phyloP scores from a whole-genome alignment of 2,888 invertebrate species.

The Tholera decimalis region DNA sequence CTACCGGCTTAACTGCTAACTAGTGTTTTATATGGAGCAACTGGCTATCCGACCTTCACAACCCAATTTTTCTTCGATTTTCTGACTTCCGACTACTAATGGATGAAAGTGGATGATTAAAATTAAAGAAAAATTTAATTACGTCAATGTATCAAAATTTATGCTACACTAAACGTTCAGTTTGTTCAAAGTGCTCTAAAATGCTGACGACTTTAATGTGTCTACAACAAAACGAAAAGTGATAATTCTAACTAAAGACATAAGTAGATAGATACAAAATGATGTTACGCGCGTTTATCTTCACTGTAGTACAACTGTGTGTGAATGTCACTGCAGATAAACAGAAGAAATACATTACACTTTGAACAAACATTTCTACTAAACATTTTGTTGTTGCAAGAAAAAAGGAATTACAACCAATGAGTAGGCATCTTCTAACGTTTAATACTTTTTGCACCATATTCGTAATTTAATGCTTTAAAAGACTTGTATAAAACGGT shows the following conservation, averaged over 20 bases:
- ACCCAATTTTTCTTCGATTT: too few species aligned
- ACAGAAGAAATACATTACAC: conserved; percentile 58
- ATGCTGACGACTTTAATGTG: conserved; percentile 4
- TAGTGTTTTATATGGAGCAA: too few species aligned
- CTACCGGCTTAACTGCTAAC: too few species aligned
- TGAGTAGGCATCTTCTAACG: too few species aligned
- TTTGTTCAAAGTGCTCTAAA: conserved; percentile 60
- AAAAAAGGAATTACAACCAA: neutral
- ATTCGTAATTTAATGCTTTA: neutral
- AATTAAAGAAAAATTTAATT: neutral
- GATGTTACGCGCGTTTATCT: conserved; percentile 69
- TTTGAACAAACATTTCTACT: conserved; percentile 67
- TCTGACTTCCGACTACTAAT: too few species aligned
- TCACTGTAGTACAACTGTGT: conserved; percentile 70
- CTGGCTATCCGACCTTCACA: too few species aligned
- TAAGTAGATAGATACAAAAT: conserved; percentile 32
- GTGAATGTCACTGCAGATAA: conserved; percentile 77
- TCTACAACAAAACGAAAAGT: conserved; percentile 9
- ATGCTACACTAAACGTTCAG: conserved; percentile 4
- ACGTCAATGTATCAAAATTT: neutral
- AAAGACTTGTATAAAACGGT: neutral
- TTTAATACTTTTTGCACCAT: too few species aligned
- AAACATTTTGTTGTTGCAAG: neutral
- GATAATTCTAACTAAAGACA: conserved; percentile 10
- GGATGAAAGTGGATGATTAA: neutral